Percentiles rank a stretch among this genome's conserved stretches.
These are phyloP conservation scores for Balaeniceps rex DNA, from an alignment of 2,113 vertebrate genomes.

Conservation along the genomic window DNA sequence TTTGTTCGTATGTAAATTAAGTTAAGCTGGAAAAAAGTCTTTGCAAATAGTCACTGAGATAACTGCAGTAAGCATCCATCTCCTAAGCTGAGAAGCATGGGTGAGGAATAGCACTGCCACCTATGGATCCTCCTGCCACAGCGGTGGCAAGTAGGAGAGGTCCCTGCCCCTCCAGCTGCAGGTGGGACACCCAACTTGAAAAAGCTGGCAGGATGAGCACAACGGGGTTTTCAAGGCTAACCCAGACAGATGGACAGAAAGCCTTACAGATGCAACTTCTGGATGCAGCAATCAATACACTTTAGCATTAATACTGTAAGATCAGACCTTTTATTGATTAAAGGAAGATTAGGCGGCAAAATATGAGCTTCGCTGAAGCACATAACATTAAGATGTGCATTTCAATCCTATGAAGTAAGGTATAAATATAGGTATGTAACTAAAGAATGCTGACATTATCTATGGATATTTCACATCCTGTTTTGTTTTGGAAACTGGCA, in stretches of 20 bases:
- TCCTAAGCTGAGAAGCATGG: background rate
- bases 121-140: fast-evolving
- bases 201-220: background rate
- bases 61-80: background rate
- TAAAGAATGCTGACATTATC: background rate
- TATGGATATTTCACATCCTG: background rate
- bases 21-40: background rate
- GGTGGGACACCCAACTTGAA: background rate
- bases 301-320: background rate
- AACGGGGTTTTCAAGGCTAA: background rate
- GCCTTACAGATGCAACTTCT: background rate
- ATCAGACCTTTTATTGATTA: background rate
- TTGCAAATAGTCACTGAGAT: background rate
- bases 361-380: background rate
- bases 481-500: background rate
- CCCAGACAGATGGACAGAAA: background rate
- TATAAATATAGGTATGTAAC: background rate
- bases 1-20: background rate
- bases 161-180: fast-evolving
- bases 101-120: fast-evolving
- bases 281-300: background rate
- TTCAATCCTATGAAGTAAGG: background rate
- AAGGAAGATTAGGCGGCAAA: background rate
- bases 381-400: background rate
- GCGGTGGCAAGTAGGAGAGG: background rate